Evolutionary conservation across 1,140 invertebrate species (phyloP), one percentile per base, ranked within the genome.

Genomic region (Venturia canescens): DNA sequence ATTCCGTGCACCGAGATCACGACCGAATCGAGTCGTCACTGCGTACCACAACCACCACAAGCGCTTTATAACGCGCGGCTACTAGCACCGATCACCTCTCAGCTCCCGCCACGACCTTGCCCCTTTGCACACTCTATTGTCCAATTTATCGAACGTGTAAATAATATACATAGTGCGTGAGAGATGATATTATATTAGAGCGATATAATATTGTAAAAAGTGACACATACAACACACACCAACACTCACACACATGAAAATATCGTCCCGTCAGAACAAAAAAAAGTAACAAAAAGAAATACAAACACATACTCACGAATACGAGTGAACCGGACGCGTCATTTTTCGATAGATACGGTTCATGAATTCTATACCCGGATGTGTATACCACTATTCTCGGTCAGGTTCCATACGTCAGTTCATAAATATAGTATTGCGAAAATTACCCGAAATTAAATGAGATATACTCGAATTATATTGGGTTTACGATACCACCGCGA

Each of bases 91-190:
- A 67, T 50, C 53, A 50, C 63, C 15, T 77, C 76, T 78, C 66
- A 29, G 78, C 78, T 71, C 26, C 27, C 53, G 53, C 50, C 70
- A 57, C 70, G 67, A 71, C 31, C 38, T 16, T 21, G 27, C 70
- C 38, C 38, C 53, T n/a, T 76, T 31, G 78, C 72, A 82, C 57
- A 78, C 74, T 74, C 72, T 60, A 72, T 81, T 77, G 67, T 66
- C 67, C 75, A 44, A 79, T 80, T 81, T 84, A 80, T 75, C 78
- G 70, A 84, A 88, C 88, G 87, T 92, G 90, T 92, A 92, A 85
- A 92, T 91, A 91, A 82, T 92, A 91, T 92, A 91, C 86, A 91
- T 91, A 92, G 83, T 85, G 86, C 83, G 86, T 84, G 80, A 83
- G 72, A 83, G 80, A 81, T 77, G 67, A 84, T 84, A 84, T 82